Base-by-base conservation (phyloP, 2,113 vertebrate species). In the Upupa epops region DNA sequence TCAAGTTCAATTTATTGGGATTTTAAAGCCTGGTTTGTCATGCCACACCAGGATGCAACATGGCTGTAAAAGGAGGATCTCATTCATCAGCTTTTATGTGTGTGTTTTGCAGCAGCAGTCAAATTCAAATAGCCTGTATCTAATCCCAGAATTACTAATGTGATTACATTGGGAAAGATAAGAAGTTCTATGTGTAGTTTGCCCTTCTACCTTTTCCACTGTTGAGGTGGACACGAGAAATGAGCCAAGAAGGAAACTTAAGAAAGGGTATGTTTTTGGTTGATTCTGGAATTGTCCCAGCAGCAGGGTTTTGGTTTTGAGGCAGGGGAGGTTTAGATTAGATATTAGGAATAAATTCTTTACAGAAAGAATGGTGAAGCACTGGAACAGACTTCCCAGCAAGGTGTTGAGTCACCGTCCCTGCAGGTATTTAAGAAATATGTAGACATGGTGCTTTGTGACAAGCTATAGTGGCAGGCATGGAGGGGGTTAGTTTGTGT, bases 21-120 rank as follows among this genome's bases (percentile, higher is more conserved):
- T 93, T 96, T 95, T 94, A 90, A 93, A 93, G 81, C 81, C 63
- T 76, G 45, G 34, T 89, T 95, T 94, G 86, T 96, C 52, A 83
- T 85, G 54, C 34, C 69, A 66, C 77, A 92, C 63, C 31, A 66
- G 68, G 75, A 73, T 90, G 86, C 85, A 89, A 89, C 48, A 55
- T 70, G 81, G 66, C 55, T 87, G 66, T 92, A 89, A 87, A 87
- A 92, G 68, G 55, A 87, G 87, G 66, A 90, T 86, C 78, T 76
- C 3, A 5, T 81, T 95, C 68, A 70, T 84, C 59, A 70, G 81
- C 56, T 95, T 94, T 93, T 89, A 89, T 83, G 52, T 63, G 51
- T 25, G 20, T 87, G 64, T 89, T 91, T 83, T 90, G 75, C 75
- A 87, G 90, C 86, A 83, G 51, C 73, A 80, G 58, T 74, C 76